These are phyloP conservation scores for Ascidia mentula DNA, from an alignment of 23 tunicate genomes.

Conservation along the genomic window DNA sequence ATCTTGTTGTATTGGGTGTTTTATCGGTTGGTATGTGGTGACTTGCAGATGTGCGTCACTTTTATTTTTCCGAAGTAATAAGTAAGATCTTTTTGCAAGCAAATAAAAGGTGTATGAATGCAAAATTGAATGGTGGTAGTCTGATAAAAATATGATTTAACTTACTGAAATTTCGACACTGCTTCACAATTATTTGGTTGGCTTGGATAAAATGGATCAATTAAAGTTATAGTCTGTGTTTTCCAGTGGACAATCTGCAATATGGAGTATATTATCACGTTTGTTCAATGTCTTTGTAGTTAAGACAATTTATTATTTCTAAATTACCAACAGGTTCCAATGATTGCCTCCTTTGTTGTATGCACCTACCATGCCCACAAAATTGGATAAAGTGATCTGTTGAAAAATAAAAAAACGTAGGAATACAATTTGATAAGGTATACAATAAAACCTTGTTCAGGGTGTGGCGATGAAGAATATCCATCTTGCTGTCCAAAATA, in stretches of 20 bases:
- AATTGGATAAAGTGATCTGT: constrained; percentile 1
- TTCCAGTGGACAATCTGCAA: constrained; percentile 7
- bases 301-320: neutral
- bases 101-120: neutral
- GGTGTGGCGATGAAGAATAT: neutral
- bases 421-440: neutral
- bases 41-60: neutral
- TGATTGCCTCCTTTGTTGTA: neutral
- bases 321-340: constrained; percentile 6
- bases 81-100: constrained; percentile 5
- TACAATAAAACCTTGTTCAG: constrained; percentile 5
- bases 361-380: neutral
- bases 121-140: neutral
- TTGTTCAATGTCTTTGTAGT: neutral
- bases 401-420: neutral
- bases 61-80: neutral
- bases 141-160: neutral
- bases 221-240: neutral
- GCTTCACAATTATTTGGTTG: neutral
- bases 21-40: neutral
- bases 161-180: constrained; percentile 1
- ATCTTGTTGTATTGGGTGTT: constrained; percentile 9
- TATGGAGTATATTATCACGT: neutral
- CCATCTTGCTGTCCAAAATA: neutral
- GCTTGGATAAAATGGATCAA: neutral